Evolutionary conservation across 2,888 invertebrate genomes (phyloP).

Genomic region (Petrolisthes cinctipes): DNA sequence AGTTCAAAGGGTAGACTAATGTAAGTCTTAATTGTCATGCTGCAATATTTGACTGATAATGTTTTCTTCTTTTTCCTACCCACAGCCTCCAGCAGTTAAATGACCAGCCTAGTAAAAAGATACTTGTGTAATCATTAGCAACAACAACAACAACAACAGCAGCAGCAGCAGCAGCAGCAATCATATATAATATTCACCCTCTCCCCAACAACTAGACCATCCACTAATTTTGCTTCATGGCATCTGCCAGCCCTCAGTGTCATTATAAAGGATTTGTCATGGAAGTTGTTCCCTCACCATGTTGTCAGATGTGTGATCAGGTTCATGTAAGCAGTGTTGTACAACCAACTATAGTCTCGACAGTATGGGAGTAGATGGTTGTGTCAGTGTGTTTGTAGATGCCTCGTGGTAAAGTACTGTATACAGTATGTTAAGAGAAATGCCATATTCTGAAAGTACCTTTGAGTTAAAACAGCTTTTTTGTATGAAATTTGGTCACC

Average conservation of each 20-base stretch:
- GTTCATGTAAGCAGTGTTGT: too few species aligned
- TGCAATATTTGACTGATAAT: neutral
- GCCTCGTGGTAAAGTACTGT: too few species aligned
- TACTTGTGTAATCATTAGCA: neutral
- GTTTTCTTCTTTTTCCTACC: neutral
- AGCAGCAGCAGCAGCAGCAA: conserved; percentile 4
- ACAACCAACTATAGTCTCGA: too few species aligned
- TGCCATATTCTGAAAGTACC: too few species aligned
- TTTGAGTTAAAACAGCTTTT: too few species aligned
- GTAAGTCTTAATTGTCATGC: neutral
- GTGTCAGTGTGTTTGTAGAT: too few species aligned
- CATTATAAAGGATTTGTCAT: neutral
- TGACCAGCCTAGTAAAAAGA: conserved; percentile 11
- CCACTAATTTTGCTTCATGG: neutral
- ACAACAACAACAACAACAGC: neutral
- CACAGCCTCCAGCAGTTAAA: conserved; percentile 55
- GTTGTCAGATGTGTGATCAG: neutral
- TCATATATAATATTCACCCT: neutral
- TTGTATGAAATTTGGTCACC: too few species aligned
- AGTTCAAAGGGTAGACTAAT: too few species aligned
- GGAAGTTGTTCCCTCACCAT: neutral
- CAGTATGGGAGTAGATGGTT: too few species aligned
- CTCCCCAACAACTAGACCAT: neutral
- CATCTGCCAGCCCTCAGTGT: conserved; percentile 3
- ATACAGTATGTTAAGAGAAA: too few species aligned